Conservation (phyloP, 53 echinoderm and acorn worm species). For the Paracentrotus lividus region DNA sequence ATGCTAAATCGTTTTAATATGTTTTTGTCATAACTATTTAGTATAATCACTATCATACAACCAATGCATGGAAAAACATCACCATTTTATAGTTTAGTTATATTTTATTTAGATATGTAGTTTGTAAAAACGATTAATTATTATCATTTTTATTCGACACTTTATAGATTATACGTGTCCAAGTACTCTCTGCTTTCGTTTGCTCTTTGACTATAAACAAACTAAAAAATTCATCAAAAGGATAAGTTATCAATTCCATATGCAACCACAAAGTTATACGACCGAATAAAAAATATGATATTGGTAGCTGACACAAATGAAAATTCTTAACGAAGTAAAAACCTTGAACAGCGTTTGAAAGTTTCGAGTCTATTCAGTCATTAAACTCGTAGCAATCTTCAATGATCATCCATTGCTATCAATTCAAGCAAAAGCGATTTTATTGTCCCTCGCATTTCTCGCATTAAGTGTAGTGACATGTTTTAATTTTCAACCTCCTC, state of each 20-base stretch:
- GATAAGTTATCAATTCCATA: background rate
- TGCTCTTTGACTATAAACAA: background rate
- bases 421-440: slow-evolving; percentile 6
- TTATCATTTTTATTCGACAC: too few species aligned
- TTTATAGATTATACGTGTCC: too few species aligned
- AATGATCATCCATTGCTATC: slow-evolving; percentile 2
- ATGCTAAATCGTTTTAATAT: too few species aligned
- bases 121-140: too few species aligned
- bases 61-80: too few species aligned
- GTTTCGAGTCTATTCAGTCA: slow-evolving; percentile 14
- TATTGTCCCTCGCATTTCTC: slow-evolving; percentile 36
- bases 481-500: slow-evolving; percentile 4
- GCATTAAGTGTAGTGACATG: slow-evolving; percentile 17
- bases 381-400: slow-evolving; percentile 3
- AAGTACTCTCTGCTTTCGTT: background rate
- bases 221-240: background rate
- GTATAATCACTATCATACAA: too few species aligned
- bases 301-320: background rate
- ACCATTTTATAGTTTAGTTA: too few species aligned
- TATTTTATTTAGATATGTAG: too few species aligned
- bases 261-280: background rate
- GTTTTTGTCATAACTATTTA: too few species aligned
- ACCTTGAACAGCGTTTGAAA: too few species aligned
- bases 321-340: too few species aligned
- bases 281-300: background rate